These are phyloP conservation scores for Itoplectis maculator DNA, from an alignment of 2,888 invertebrate genomes.

Conservation along the genomic window DNA sequence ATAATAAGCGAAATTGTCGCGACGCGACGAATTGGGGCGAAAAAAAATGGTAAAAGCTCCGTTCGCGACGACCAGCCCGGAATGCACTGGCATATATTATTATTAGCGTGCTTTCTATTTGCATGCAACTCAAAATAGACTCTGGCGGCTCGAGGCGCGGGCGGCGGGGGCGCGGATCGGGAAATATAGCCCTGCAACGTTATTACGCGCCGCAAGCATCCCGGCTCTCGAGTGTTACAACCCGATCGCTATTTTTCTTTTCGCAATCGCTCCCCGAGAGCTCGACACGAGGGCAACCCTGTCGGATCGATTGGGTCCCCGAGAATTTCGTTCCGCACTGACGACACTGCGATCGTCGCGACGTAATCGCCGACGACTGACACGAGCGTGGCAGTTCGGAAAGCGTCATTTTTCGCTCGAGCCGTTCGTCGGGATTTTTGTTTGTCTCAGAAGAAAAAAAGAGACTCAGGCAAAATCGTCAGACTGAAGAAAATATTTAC, in stretches of 20 bases:
- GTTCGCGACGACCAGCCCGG: constrained; percentile 68
- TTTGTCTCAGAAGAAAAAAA: too few species aligned
- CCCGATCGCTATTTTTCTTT: constrained; percentile 44
- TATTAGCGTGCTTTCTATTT: constrained; percentile 79
- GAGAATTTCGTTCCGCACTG: constrained; percentile 62
- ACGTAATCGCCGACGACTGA: constrained; percentile 26
- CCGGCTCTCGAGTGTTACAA: constrained; percentile 37
- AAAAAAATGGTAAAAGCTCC: constrained; percentile 62
- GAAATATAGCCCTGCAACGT: constrained; percentile 34
- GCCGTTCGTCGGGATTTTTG: too few species aligned
- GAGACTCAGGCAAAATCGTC: too few species aligned
- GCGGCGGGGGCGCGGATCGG: constrained; percentile 37
- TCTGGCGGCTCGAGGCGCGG: constrained; percentile 51
- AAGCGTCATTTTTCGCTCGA: too few species aligned
- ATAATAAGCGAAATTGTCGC: background rate
- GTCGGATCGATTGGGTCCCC: constrained; percentile 47
- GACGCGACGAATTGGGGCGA: constrained; percentile 12
- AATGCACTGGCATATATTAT: constrained; percentile 75
- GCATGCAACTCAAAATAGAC: constrained; percentile 76
- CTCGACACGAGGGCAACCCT: constrained; percentile 24
- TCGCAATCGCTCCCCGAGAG: constrained; percentile 46
- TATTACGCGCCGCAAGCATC: constrained; percentile 3
- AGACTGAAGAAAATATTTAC: too few species aligned
- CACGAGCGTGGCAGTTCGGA: constrained; percentile 5
- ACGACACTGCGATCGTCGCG: constrained; percentile 14